Evolutionary conservation across 2,113 vertebrate species (phyloP), one percentile per base, ranked within the genome.

Genomic region (Menura novaehollandiae): DNA sequence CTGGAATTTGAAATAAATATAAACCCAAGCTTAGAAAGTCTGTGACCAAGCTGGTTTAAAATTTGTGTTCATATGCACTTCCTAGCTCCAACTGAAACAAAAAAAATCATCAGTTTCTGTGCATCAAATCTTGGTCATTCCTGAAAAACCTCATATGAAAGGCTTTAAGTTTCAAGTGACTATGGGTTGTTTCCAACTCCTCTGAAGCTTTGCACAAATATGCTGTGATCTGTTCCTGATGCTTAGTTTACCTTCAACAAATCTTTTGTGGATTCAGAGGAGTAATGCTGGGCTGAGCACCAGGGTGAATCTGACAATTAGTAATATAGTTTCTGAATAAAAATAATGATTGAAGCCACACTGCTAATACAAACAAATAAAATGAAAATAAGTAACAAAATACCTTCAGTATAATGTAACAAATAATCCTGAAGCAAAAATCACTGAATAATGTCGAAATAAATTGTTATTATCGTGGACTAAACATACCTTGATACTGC

Each of bases 61-160:
- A 93, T 91, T 96, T 81, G 44, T 83, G 59, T 89, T 96, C 41
- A 15, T n/a, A n/a, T 35, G 63, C 13, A 11, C 58, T 96, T 97
- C 89, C 81, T 96, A 96, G 79, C 89, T 96, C 90, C 82, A 95
- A 60, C 52, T 9, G 41, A 91, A 96, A 95, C 67, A 85, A 95
- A 41, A 41, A 91, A 97, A 96, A 91, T 85, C 64, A 85, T 83
- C 84, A 55, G 46, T 33, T 32, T 67, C 15, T 41, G 6, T 68
- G 35, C 19, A 41, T 41, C 11, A 72, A 53, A 55, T 56, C 52
- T 93, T 85, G 88, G 86, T 94, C 81, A 90, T 58, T 79, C 64
- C 73, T 82, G 86, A 75, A 77, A 87, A 77, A 87, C 13, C 58
- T 94, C 82, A 27, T 47, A 33, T 37, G 77, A 89, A 96, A 85